These are phyloP conservation scores for Trichosurus vulpecula DNA, from an alignment of 2,797 vertebrate species.

Conservation along the genomic window DNA sequence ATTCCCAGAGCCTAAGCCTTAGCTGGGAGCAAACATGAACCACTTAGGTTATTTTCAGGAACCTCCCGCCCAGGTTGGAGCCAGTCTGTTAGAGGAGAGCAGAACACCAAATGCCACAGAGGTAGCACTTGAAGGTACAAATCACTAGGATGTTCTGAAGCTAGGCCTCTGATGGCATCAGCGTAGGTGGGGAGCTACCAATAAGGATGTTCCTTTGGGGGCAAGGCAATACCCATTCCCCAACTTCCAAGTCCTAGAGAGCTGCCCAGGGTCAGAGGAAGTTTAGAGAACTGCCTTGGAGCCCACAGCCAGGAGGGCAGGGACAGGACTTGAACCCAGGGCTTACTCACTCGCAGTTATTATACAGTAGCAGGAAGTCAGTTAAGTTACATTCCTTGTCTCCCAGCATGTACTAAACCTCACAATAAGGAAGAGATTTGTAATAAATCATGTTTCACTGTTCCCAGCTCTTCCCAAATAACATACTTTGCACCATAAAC, in stretches of 20 bases:
- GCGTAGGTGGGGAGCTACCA: background rate
- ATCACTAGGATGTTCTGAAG: background rate
- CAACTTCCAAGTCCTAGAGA: background rate
- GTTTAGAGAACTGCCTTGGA: background rate
- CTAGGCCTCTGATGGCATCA: background rate
- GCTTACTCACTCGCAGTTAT: background rate
- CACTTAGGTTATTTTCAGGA: background rate
- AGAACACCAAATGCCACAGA: background rate
- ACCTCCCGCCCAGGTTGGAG: background rate
- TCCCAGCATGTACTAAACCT: conserved; percentile 63
- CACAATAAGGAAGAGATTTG: conserved; percentile 63
- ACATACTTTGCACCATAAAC: conserved; percentile 52
- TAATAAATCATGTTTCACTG: conserved; percentile 62
- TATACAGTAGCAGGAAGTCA: background rate
- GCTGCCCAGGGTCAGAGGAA: background rate
- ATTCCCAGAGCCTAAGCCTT: background rate
- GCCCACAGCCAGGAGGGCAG: background rate
- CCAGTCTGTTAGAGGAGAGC: background rate
- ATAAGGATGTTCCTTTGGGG: background rate
- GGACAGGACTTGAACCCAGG: background rate
- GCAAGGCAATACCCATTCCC: background rate
- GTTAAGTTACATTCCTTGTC: conserved; percentile 59
- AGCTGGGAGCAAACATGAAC: background rate
- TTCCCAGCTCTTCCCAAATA: conserved; percentile 57
- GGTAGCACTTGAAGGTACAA: background rate